Percentiles rank a stretch among this genome's conserved stretches.
Conservation (phyloP, 2,113 vertebrate species). For the Galbula dea region DNA sequence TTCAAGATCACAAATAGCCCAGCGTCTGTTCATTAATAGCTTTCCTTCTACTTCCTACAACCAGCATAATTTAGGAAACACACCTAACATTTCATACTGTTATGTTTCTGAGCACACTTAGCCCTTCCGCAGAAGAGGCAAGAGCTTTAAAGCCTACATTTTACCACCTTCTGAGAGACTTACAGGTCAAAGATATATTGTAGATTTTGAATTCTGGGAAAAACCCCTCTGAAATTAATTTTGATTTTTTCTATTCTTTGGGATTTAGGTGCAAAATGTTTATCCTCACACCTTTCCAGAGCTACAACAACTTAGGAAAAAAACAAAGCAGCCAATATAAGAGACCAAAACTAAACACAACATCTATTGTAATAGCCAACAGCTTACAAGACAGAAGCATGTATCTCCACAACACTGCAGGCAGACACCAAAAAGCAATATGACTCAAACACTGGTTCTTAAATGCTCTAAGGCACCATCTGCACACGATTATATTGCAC, state of each 20-base stretch:
- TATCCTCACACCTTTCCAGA: not conserved
- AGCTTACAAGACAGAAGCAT: rapidly evolving
- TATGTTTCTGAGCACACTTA: not conserved
- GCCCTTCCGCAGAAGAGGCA: rapidly evolving
- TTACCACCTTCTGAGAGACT: no score
- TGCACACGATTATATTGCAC: rapidly evolving
- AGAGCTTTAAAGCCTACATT: not conserved
- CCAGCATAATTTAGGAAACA: no score
- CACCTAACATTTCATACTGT: no score
- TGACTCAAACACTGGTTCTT: rapidly evolving
- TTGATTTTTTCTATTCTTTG: not conserved
- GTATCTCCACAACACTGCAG: rapidly evolving
- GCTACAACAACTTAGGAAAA: rapidly evolving
- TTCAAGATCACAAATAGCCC: not conserved
- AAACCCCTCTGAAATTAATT: not conserved
- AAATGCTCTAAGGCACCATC: rapidly evolving
- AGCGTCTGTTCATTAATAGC: not conserved
- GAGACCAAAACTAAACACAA: not conserved
- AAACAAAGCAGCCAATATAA: rapidly evolving
- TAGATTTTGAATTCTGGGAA: rapidly evolving
- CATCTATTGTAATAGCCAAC: rapidly evolving
- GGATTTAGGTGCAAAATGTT: not conserved
- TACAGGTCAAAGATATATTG: rapidly evolving
- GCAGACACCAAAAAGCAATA: rapidly evolving
- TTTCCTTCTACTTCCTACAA: no score